These are phyloP conservation scores for Grus americana DNA, from an alignment of 2,113 vertebrate species.

Conservation along the genomic window DNA sequence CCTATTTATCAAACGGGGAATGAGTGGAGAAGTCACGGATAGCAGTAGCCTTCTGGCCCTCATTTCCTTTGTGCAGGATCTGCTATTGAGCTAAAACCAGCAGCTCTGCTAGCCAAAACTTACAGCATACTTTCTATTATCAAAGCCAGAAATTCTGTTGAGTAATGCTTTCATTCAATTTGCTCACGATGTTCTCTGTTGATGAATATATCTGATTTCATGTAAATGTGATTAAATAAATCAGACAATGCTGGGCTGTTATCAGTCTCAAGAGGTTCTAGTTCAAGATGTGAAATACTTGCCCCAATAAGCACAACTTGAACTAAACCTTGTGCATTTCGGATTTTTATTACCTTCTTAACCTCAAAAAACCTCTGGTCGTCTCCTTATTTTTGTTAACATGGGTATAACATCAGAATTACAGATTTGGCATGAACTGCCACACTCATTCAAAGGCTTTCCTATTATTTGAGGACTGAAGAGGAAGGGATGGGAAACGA, in stretches of 20 bases:
- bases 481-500: neutral
- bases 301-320: neutral
- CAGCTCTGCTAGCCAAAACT: neutral
- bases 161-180: neutral
- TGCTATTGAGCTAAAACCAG: neutral
- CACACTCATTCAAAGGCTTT: neutral
- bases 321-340: neutral
- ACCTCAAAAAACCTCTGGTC: neutral
- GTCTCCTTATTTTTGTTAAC: neutral
- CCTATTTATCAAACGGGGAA: neutral
- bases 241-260: neutral
- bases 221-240: constrained; percentile 55
- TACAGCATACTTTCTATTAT: neutral
- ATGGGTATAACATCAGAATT: neutral
- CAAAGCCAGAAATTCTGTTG: neutral
- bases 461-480: neutral
- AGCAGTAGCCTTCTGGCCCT: neutral
- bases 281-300: constrained; percentile 25
- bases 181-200: neutral
- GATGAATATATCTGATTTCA: constrained; percentile 29
- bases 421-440: neutral
- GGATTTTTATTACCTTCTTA: neutral
- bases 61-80: neutral
- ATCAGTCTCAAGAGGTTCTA: constrained; percentile 24
- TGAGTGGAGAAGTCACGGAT: neutral